A percentile compares a stretch with the other conserved stretches of the same genome.
Evolutionary conservation across 2,797 vertebrate genomes (phyloP).

Genomic region (Acanthurus lineatus): DNA sequence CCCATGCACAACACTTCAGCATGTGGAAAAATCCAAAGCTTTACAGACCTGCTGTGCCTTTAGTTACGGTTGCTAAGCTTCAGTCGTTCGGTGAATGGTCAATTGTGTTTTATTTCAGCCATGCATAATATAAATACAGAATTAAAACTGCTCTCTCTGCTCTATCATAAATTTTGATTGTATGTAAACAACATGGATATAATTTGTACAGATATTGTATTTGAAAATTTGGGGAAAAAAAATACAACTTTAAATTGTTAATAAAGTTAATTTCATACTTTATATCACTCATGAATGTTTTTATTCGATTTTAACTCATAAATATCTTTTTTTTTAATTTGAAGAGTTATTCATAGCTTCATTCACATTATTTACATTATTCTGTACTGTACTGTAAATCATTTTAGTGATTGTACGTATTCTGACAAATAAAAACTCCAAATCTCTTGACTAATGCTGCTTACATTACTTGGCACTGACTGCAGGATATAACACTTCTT

Average conservation of each 20-base stretch:
- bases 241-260: neutral
- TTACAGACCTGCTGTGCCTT: neutral
- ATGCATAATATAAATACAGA: neutral
- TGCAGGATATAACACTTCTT: slow-evolving; percentile 35
- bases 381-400: neutral
- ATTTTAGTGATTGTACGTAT: neutral
- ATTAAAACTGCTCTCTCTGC: too few species aligned
- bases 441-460: neutral
- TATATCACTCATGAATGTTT: slow-evolving; percentile 16
- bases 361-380: neutral
- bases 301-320: neutral
- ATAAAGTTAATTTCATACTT: neutral
- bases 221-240: neutral
- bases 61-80: neutral
- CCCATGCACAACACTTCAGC: neutral
- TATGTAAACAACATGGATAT: neutral
- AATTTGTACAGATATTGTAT: neutral
- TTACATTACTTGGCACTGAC: slow-evolving; percentile 19
- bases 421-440: neutral
- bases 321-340: neutral
- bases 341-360: neutral
- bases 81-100: neutral
- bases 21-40: neutral
- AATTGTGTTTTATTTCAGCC: neutral
- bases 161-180: neutral